Evolutionary conservation across 2,888 invertebrate genomes (phyloP).

Genomic region (Tanypteryx hageni): DNA sequence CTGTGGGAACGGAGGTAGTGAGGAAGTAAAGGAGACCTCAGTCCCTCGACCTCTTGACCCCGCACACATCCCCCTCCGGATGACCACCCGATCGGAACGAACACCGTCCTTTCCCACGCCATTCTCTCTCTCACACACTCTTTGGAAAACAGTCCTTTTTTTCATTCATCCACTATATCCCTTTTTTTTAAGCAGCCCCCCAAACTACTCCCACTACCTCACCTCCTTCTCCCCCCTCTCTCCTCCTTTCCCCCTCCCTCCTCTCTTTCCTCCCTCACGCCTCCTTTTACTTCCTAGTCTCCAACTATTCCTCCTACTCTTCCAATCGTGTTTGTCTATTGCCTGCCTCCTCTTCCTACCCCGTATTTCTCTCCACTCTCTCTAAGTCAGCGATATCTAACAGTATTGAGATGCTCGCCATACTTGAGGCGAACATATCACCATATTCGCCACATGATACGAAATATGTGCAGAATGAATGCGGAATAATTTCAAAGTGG

Average conservation of each 20-base stretch:
- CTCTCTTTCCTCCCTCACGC: not conserved
- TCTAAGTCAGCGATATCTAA: not conserved
- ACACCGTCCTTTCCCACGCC: conserved; percentile 51
- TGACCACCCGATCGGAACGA: conserved; percentile 63
- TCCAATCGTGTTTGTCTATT: not conserved
- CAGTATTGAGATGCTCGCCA: too few species aligned
- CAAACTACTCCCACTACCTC: conserved; percentile 9
- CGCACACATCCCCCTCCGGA: conserved; percentile 24
- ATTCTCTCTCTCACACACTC: conserved; percentile 19
- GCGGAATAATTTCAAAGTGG: too few species aligned
- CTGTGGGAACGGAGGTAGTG: conserved; percentile 40
- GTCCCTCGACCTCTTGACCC: conserved; percentile 58
- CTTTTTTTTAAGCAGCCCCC: conserved; percentile 3
- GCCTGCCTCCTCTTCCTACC: not conserved
- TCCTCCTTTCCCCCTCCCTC: not conserved
- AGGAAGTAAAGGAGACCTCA: conserved; percentile 47
- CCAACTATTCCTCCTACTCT: not conserved
- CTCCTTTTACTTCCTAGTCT: not conserved
- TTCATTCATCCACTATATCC: not conserved
- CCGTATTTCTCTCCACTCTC: not conserved
- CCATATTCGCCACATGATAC: too few species aligned
- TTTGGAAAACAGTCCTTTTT: conserved; percentile 40
- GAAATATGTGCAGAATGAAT: too few species aligned
- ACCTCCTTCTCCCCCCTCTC: not conserved
- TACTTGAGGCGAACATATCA: too few species aligned